These are phyloP conservation scores for Lasioglossum malachurum DNA, from an alignment of 2,888 invertebrate species.

Conservation along the genomic window DNA sequence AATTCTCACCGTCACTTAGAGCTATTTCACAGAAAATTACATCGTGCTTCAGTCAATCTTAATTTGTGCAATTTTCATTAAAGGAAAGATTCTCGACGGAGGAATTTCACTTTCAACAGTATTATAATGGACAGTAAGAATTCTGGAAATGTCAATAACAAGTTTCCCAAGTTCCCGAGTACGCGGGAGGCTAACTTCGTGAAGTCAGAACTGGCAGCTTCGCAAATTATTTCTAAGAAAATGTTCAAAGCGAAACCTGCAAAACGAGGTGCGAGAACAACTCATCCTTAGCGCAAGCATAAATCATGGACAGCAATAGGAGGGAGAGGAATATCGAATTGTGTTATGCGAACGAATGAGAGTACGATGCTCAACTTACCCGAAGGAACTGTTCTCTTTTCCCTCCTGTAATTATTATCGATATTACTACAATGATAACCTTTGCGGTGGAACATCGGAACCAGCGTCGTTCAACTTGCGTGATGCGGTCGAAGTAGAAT, in stretches of 20 bases:
- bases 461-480: slow-evolving; percentile 22
- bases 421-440: slow-evolving; percentile 56
- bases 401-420: slow-evolving; percentile 33
- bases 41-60: not conserved
- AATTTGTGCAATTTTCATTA: not conserved
- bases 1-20: not conserved
- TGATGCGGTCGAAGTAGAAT: slow-evolving; percentile 17
- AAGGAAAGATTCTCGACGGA: not conserved
- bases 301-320: slow-evolving; percentile 17
- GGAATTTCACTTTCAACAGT: not conserved
- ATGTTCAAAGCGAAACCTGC: not conserved
- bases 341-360: slow-evolving; percentile 5
- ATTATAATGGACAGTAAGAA: slow-evolving; percentile 1
- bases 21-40: not conserved
- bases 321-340: slow-evolving; percentile 30
- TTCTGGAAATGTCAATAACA: slow-evolving; percentile 12
- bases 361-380: slow-evolving; percentile 17
- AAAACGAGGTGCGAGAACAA: not conserved
- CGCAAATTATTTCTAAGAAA: slow-evolving; percentile 7
- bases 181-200: not conserved
- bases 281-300: slow-evolving; percentile 1
- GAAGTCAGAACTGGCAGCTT: not conserved
- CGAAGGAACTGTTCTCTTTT: slow-evolving; percentile 4
- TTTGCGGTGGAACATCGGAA: slow-evolving; percentile 31
- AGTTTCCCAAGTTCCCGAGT: not conserved